These are phyloP conservation scores for Eurytoma californica DNA, from an alignment of 2,888 invertebrate species.

Conservation along the genomic window DNA sequence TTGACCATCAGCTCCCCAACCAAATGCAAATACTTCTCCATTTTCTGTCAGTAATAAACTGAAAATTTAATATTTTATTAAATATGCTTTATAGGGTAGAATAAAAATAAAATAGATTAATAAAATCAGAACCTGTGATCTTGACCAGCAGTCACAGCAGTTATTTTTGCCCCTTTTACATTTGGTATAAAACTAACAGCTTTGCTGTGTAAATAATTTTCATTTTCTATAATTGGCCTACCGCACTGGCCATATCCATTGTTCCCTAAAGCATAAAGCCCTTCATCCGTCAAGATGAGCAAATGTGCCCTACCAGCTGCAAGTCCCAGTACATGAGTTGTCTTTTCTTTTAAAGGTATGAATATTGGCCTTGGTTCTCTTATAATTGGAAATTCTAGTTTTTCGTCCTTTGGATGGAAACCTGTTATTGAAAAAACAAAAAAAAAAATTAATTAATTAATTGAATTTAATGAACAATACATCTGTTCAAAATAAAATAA, in stretches of 20 bases:
- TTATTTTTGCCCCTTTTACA: slow-evolving; percentile 80
- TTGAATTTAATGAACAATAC: background rate
- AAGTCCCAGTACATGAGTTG: slow-evolving; percentile 77
- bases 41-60: slow-evolving; percentile 86
- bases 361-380: slow-evolving; percentile 84
- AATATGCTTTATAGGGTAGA: slow-evolving; percentile 9
- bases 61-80: slow-evolving; percentile 31
- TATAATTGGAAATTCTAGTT: slow-evolving; percentile 82
- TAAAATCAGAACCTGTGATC: slow-evolving; percentile 84
- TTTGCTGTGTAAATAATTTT: slow-evolving; percentile 83
- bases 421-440: slow-evolving; percentile 33
- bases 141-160: slow-evolving; percentile 89
- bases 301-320: slow-evolving; percentile 93
- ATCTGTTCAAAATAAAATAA: slow-evolving; percentile 1
- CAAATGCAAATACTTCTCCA: slow-evolving; percentile 91
- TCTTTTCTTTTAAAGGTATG: slow-evolving; percentile 81
- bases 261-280: slow-evolving; percentile 90
- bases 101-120: background rate
- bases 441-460: background rate
- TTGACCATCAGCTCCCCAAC: slow-evolving; percentile 97
- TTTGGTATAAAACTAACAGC: slow-evolving; percentile 81
- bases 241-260: slow-evolving; percentile 97
- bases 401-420: slow-evolving; percentile 75
- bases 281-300: slow-evolving; percentile 86
- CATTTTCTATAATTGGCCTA: slow-evolving; percentile 84